phyloP scores from a whole-genome alignment of 1,140 invertebrate species.

The Pollicipes pollicipes region DNA sequence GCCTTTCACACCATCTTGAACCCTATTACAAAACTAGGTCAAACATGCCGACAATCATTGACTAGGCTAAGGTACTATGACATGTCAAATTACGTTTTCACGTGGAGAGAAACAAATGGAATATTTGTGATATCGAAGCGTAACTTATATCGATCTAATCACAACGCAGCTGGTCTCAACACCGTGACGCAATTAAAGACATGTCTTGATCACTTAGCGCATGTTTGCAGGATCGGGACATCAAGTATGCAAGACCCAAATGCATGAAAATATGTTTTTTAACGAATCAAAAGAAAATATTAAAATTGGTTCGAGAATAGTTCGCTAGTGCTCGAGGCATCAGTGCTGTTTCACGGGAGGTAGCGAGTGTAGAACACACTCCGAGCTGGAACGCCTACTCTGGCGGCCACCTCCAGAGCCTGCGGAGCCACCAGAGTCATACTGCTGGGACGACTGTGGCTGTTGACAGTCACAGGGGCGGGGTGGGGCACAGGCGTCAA shows the following conservation, averaged over 20 bases:
- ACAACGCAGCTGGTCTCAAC: not conserved
- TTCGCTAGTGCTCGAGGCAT: not conserved
- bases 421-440: too few species aligned
- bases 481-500: too few species aligned
- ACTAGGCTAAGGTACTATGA: constrained; percentile 33
- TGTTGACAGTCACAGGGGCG: too few species aligned
- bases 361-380: too few species aligned
- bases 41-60: constrained; percentile 7
- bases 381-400: not conserved
- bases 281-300: not conserved
- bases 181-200: too few species aligned
- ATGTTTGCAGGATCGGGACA: too few species aligned
- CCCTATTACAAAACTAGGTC: not conserved
- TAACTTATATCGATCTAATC: not conserved
- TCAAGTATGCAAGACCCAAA: not conserved
- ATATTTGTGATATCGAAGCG: not conserved
- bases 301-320: not conserved
- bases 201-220: too few species aligned
- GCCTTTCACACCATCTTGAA: not conserved
- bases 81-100: too few species aligned
- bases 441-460: too few species aligned
- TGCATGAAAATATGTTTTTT: not conserved
- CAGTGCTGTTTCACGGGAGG: not conserved
- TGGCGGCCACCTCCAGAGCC: not conserved
- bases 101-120: not conserved